phyloP scores from a whole-genome alignment of 2,888 invertebrate species.

The Entomobrya proxima region DNA sequence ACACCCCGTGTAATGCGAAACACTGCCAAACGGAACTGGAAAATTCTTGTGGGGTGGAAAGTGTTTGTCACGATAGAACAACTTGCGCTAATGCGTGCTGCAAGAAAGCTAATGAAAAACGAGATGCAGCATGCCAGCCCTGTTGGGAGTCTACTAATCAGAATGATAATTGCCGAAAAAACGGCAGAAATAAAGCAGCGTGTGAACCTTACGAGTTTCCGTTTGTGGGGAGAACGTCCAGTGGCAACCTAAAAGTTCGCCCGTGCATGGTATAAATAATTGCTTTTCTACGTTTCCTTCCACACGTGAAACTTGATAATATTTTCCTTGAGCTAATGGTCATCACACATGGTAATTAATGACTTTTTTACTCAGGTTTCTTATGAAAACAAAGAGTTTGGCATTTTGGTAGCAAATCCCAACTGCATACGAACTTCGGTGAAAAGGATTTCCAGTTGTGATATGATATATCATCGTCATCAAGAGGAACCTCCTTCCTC shows the following conservation, averaged over 20 bases:
- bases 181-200: not conserved
- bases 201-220: slow-evolving; percentile 50
- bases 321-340: too few species aligned
- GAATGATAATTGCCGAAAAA: not conserved
- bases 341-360: too few species aligned
- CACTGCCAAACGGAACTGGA: slow-evolving; percentile 56
- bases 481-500: not conserved
- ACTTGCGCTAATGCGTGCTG: slow-evolving; percentile 21
- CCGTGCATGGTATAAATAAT: slow-evolving; percentile 51
- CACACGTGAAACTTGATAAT: not conserved
- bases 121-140: not conserved
- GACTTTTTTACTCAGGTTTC: slow-evolving; percentile 62
- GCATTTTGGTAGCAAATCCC: slow-evolving; percentile 68
- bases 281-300: not conserved
- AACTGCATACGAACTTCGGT: slow-evolving; percentile 31
- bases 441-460: slow-evolving; percentile 16
- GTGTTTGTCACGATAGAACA: slow-evolving; percentile 24
- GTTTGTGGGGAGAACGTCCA: slow-evolving; percentile 59
- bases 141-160: not conserved
- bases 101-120: not conserved
- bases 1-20: not conserved
- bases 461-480: not conserved
- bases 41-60: not conserved
- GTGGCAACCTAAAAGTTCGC: slow-evolving; percentile 67
- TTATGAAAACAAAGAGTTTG: slow-evolving; percentile 68